phyloP scores from a whole-genome alignment of 2,113 vertebrate species.

The Puma concolor region DNA sequence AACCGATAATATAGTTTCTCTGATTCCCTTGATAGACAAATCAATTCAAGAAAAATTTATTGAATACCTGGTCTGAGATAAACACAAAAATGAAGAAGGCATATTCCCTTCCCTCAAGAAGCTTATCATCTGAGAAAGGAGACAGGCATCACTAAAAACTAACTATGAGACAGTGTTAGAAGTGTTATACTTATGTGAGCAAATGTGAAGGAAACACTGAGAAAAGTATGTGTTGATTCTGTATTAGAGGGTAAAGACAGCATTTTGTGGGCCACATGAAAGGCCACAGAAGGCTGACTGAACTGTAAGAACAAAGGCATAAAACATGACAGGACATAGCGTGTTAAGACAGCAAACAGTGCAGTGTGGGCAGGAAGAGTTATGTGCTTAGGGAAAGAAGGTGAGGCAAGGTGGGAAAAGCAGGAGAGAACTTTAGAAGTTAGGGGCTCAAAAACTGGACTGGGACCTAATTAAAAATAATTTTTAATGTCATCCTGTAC shows the following conservation, averaged over 20 bases:
- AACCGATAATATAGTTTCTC: not conserved
- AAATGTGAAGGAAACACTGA: not conserved
- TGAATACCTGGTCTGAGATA: not conserved
- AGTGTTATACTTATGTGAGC: not conserved
- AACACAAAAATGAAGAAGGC: not conserved
- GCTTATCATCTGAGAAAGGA: not conserved
- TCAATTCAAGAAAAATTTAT: not conserved
- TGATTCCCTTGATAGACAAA: not conserved
- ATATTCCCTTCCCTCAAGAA: not conserved
- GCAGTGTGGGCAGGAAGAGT: not conserved
- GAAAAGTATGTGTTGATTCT: not conserved
- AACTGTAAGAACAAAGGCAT: not conserved
- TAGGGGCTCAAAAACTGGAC: not conserved
- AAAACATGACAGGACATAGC: not conserved
- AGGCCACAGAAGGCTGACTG: not conserved
- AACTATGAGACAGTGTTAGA: not conserved
- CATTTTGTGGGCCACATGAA: not conserved
- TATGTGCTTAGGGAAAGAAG: not conserved
- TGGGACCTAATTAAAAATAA: not conserved
- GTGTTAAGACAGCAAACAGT: not conserved
- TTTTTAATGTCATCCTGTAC: not conserved
- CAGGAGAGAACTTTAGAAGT: not conserved
- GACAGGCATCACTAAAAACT: not conserved
- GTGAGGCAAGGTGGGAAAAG: not conserved
- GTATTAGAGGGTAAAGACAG: not conserved